A percentile compares a stretch with the other conserved stretches of the same genome.
Evolutionary conservation across 2,888 invertebrate species (phyloP).

Genomic region (Caenorhabditis sinica): DNA sequence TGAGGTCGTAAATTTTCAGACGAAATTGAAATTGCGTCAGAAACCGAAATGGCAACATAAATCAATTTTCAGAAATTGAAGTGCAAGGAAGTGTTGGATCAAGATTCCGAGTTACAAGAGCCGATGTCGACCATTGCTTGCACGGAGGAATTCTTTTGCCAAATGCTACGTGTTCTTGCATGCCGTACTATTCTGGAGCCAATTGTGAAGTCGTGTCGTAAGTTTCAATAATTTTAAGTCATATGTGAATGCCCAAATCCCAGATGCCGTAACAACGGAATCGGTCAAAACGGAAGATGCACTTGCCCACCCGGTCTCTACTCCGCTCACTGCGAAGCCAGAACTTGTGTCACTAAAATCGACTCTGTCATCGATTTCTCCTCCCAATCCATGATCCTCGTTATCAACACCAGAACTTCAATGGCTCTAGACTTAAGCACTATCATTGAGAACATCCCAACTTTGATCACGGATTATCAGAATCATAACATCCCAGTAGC

Average conservation of each 20-base stretch:
- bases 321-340: slow-evolving; percentile 64
- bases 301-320: slow-evolving; percentile 67
- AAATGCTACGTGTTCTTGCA: slow-evolving; percentile 68
- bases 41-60: slow-evolving; percentile 23
- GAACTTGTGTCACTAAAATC: slow-evolving; percentile 57
- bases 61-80: slow-evolving; percentile 49
- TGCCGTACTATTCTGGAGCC: slow-evolving; percentile 59
- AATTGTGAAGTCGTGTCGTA: slow-evolving; percentile 58
- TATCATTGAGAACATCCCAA: slow-evolving; percentile 53
- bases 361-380: slow-evolving; percentile 58
- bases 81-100: slow-evolving; percentile 21
- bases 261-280: slow-evolving; percentile 66
- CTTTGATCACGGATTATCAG: slow-evolving; percentile 43
- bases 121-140: slow-evolving; percentile 53
- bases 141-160: slow-evolving; percentile 67
- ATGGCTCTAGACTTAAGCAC: slow-evolving; percentile 60
- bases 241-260: background rate
- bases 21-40: slow-evolving; percentile 52
- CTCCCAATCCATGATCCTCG: slow-evolving; percentile 57
- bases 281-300: slow-evolving; percentile 62
- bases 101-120: slow-evolving; percentile 39
- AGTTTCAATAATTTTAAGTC: background rate
- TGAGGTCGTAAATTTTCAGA: slow-evolving; percentile 27
- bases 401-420: slow-evolving; percentile 54
- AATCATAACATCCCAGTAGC: slow-evolving; percentile 40